These are phyloP conservation scores for Periophthalmodon schlosseri DNA, from an alignment of 2,113 vertebrate genomes.

Conservation along the genomic window DNA sequence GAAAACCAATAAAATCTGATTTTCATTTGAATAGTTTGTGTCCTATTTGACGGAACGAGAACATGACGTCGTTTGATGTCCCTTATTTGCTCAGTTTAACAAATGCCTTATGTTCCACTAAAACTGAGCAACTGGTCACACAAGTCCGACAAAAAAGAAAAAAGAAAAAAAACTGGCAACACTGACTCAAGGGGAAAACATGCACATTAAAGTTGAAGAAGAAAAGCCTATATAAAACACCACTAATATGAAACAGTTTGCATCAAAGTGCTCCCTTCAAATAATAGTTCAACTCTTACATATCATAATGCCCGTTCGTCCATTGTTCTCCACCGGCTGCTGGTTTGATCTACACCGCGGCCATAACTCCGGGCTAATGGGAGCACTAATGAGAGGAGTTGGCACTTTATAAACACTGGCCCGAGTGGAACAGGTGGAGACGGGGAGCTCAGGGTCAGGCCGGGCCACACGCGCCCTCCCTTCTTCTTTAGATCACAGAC, in stretches of 20 bases:
- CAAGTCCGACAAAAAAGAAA: slow-evolving; percentile 28
- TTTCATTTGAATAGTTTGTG: slow-evolving; percentile 14
- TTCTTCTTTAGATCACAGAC: slow-evolving; percentile 26
- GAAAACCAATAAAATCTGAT: not conserved
- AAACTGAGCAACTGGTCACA: slow-evolving; percentile 49
- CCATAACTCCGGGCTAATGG: slow-evolving; percentile 59
- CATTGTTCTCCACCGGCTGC: slow-evolving; percentile 54
- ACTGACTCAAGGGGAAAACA: slow-evolving; percentile 73
- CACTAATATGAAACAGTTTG: slow-evolving; percentile 73
- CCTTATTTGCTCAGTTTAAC: slow-evolving; percentile 15
- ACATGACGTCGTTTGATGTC: not conserved
- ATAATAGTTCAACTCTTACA: slow-evolving; percentile 75
- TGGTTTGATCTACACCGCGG: slow-evolving; percentile 68
- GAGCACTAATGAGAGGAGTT: slow-evolving; percentile 70
- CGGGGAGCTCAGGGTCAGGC: slow-evolving; percentile 61
- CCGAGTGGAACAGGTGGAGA: slow-evolving; percentile 60
- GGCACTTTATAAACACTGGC: slow-evolving; percentile 74
- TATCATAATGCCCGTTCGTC: slow-evolving; percentile 73
- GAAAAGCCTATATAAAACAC: slow-evolving; percentile 73
- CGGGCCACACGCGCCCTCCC: slow-evolving; percentile 51
- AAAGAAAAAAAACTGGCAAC: slow-evolving; percentile 54
- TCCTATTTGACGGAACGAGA: not conserved
- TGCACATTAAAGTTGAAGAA: slow-evolving; percentile 67
- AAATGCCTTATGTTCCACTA: slow-evolving; percentile 39
- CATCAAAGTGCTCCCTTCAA: slow-evolving; percentile 71